A percentile compares a stretch with the other conserved stretches of the same genome.
These are phyloP conservation scores for Formica aserva DNA, from an alignment of 2,888 invertebrate species.

Conservation along the genomic window DNA sequence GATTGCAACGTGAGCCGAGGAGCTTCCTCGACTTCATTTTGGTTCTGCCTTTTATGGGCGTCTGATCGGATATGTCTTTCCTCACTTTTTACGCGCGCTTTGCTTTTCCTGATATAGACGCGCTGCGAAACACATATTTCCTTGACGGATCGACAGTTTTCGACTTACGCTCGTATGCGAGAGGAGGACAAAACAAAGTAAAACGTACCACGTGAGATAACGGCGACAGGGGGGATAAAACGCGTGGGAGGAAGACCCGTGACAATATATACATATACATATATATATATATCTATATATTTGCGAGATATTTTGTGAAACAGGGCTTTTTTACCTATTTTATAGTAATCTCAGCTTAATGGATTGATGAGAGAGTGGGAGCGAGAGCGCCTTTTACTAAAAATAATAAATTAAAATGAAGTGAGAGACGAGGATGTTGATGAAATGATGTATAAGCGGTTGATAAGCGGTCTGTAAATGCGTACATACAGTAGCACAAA, in stretches of 20 bases:
- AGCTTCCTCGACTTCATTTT: not conserved
- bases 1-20: not conserved
- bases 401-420: constrained; percentile 56
- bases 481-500: constrained; percentile 74
- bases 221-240: constrained; percentile 58
- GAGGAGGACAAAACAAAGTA: constrained; percentile 29
- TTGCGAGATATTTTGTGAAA: constrained; percentile 81
- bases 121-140: constrained; percentile 11
- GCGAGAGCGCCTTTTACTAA: constrained; percentile 49
- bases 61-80: constrained; percentile 32
- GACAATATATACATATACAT: constrained; percentile 81
- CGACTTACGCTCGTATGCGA: constrained; percentile 15
- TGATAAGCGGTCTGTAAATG: constrained; percentile 77
- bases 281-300: constrained; percentile 77
- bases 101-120: not conserved
- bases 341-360: constrained; percentile 81
- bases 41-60: constrained; percentile 2
- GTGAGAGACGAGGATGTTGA: constrained; percentile 41
- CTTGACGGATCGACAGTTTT: constrained; percentile 23
- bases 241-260: constrained; percentile 71
- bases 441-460: constrained; percentile 54
- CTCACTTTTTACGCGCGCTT: constrained; percentile 6
- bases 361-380: constrained; percentile 69
- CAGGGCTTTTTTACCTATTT: constrained; percentile 82
- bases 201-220: constrained; percentile 43